Conservation (phyloP, 92 coral and sea anemone genomes). For the Muricea muricata region DNA sequence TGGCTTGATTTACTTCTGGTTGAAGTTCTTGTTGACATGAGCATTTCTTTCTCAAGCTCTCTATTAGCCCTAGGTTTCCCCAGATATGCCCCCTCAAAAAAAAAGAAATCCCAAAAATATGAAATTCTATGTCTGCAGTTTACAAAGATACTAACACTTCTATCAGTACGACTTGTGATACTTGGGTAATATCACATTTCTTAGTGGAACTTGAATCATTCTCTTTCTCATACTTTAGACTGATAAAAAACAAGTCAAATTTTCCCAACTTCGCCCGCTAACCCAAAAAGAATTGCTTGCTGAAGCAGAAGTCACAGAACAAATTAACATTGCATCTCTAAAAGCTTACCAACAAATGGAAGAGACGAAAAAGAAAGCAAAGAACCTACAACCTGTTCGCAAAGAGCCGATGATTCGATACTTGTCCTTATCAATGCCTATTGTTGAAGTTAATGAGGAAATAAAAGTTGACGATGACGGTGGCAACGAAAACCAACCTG, state of each 20-base stretch:
- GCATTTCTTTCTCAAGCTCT: too few relatives aligned
- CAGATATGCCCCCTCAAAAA: too few relatives aligned
- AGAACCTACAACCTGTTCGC: conserved; percentile 78
- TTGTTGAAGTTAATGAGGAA: conserved; percentile 74
- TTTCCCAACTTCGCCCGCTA: conserved; percentile 71
- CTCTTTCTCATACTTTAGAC: not conserved
- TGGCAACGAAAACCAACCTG: conserved; percentile 61
- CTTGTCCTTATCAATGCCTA: conserved; percentile 93
- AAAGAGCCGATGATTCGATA: conserved; percentile 91
- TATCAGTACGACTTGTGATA: too few relatives aligned
- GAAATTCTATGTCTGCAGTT: too few relatives aligned
- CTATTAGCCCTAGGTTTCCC: too few relatives aligned
- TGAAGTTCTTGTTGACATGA: too few relatives aligned
- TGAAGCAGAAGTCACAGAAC: conserved; percentile 93
- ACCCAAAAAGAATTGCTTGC: conserved; percentile 95
- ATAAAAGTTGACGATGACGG: conserved; percentile 78
- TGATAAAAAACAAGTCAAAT: conserved; percentile 39
- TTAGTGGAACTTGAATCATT: too few relatives aligned
- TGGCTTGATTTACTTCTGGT: too few relatives aligned
- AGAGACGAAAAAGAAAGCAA: conserved; percentile 91
- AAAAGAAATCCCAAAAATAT: too few relatives aligned
- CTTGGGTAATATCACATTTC: too few relatives aligned
- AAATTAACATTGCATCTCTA: conserved; percentile 83
- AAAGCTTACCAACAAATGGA: conserved; percentile 90
- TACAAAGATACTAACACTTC: too few relatives aligned